Evolutionary conservation across 2,888 invertebrate species (phyloP), one percentile per base, ranked within the genome.

Genomic region (Hedya salicella): DNA sequence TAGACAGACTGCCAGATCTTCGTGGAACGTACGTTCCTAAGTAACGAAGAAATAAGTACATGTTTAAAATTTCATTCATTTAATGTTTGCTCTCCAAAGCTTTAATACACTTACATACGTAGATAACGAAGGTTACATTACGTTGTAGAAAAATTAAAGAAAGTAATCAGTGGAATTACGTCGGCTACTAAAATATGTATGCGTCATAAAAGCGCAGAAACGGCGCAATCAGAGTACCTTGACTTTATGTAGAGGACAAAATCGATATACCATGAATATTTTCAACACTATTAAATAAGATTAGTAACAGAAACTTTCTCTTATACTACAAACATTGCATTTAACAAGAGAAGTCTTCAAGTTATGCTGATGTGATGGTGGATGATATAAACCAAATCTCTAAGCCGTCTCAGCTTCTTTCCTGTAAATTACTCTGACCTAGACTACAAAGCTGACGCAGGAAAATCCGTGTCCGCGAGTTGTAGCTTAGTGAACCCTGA

Each of bases 181-280:
- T 70, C 68, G 81, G 88, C 90, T 90, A 91, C 91, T 91, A 89
- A 91, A 92, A 91, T 91, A 92, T 92, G 91, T 91, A 92, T 91
- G 82, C 89, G 88, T 89, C 89, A 88, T 91, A 91, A 91, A 91
- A 46, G 44, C 44, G 17, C 57, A 57, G 44, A 46, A 57, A 32
- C 30, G 8, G 8, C 32, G 32, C 25, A 17, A 57, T 57, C 57
- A 57, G n/a, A n/a, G 57, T 57, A 57, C 44, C 44, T 44, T 32
- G 57, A 57, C 57, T 56, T 54, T 42, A 30, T 44, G n/a, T 13
- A 17, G 52, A 25, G 25, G 25, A 53, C 13, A 39, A 39, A 53
- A 53, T 36, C 36, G 2, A 53, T 8, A n/a, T 17, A 6, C 25
- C 25, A 25, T 25, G 25, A 13, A 17, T 6, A 16, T 17, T 50